Base-by-base conservation (phyloP, 2,888 invertebrate species). In the Diarsia rubi region DNA sequence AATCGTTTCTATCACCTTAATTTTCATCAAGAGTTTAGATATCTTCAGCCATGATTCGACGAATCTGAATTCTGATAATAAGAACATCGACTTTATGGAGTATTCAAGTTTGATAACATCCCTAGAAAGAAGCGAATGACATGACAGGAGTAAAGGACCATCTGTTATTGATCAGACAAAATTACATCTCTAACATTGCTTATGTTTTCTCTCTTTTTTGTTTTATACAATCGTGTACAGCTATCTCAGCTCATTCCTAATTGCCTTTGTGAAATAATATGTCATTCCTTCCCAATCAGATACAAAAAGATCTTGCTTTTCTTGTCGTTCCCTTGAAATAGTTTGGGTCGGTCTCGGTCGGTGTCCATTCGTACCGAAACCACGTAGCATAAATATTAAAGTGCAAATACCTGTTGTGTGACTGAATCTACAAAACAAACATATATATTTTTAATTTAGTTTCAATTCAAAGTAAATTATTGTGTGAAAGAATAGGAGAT, bases 401-500 rank as follows among this genome's bases (percentile, higher is more conserved):
- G 59, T 69, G 27, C 42, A 69, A 49, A 65, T 59, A 60, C 14
- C 52, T 67, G 31, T 69, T 66, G 82, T 75, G 37, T 24, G 12
- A n/a, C n/a, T n/a, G n/a, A 59, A 68, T 71, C 12, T 1, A 44
- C 1, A 54, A 63, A 69, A 24, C n/a, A 49, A 54, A 60, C 3
- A 59, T 1, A 8, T 31, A 12, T 44, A 24, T 54, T 72, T 73
- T 47, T 64, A 24, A 75, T 72, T 69, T 47, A 63, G 24, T 47
- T 79, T 49, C 31, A 59, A 21, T 62, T 54, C 44, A 52, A 65
- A 69, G 59, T 57, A 71, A 59, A 42, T 31, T 64, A 68, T 19
- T 37, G 75, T 73, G 82, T 49, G 52, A 83, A 81, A 69, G 74
- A 76, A 79, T 71, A 65, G 66, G 74, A 82, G 78, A 83, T 79